A percentile compares a stretch with the other conserved stretches of the same genome.
phyloP scores from a whole-genome alignment of 1,140 invertebrate species.

The Vollenhovia emeryi region DNA sequence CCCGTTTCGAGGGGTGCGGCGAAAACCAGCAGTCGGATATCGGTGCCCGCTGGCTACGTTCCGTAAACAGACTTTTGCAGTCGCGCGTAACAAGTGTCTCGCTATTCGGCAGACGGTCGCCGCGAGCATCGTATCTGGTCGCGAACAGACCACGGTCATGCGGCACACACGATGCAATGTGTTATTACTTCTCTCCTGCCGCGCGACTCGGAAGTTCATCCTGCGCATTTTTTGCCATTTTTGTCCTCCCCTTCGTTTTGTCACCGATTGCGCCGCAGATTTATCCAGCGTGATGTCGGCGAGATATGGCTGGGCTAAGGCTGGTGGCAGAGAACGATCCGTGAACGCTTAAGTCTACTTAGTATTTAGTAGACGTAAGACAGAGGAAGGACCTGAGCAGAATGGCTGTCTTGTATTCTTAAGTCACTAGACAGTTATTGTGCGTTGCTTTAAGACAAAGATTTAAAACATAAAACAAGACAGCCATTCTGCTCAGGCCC shows the following conservation, averaged over 20 bases:
- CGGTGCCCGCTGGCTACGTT: background rate
- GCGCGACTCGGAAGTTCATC: background rate
- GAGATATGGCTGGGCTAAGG: background rate
- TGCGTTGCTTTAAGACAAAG: too few relatives aligned
- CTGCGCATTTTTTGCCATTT: background rate
- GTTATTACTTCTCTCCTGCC: background rate
- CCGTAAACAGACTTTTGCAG: constrained; percentile 5
- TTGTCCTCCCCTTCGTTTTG: background rate
- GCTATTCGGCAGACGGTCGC: background rate
- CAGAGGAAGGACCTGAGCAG: too few relatives aligned
- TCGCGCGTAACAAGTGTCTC: background rate
- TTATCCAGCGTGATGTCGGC: background rate
- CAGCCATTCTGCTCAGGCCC: too few relatives aligned
- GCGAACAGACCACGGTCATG: background rate
- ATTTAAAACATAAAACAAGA: too few relatives aligned
- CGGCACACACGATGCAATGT: background rate
- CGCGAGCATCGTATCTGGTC: background rate
- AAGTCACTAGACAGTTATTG: too few relatives aligned
- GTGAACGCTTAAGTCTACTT: too few relatives aligned
- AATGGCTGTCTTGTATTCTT: too few relatives aligned
- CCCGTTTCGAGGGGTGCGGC: background rate
- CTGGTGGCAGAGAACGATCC: too few relatives aligned
- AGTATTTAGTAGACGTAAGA: too few relatives aligned
- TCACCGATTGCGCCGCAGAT: background rate
- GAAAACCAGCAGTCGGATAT: background rate